Evolutionary conservation across 2,113 vertebrate genomes (phyloP), one percentile per base, ranked within the genome.

Genomic region (Eolophus roseicapilla): DNA sequence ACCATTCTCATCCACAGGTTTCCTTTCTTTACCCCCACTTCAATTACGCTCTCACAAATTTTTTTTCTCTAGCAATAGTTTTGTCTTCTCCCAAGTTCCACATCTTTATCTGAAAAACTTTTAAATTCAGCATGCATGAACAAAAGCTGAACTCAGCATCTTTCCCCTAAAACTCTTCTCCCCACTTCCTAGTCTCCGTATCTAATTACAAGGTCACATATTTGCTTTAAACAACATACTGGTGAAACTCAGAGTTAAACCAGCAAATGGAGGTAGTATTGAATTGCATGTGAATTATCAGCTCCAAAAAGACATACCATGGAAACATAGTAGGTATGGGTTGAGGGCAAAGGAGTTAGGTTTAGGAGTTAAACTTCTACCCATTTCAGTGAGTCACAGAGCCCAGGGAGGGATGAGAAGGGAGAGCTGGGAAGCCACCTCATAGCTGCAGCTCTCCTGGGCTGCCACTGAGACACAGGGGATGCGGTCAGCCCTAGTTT

Each of bases 1-100:
- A 49, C 24, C 25, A 52, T 60, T 31, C 41, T 88, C 41, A 65
- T 17, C 25, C 39, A 77, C 17, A 31, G 37, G 11, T 37, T 46
- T 88, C 16, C 60, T 41, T 62, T 41, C 59, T 65, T 60, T 49
- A 29, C 29, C 9, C 25, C 17, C 17, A 68, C 71, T 80, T 84
- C 39, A 73, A 17, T n/a, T 31, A 46, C 0, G 0, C 2, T 64
- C 4, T 52, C n/a, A 37, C 10, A 41, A 8, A 46, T 55, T 73
- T 57, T 89, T 82, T 20, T 82, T 62, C 57, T 76, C 41, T 62
- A 67, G 41, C 29, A 47, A 33, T 10, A 71, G 17, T n/a, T 85
- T 35, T 75, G 23, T 47, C 29, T 47, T 74, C 39, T 88, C 27
- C 14, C 43, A 47, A 4, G 9, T 76, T 78, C 13, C 25, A 60